These are phyloP conservation scores for Drosophila kanapiae DNA, from an alignment of 1,140 invertebrate species.

Conservation along the genomic window DNA sequence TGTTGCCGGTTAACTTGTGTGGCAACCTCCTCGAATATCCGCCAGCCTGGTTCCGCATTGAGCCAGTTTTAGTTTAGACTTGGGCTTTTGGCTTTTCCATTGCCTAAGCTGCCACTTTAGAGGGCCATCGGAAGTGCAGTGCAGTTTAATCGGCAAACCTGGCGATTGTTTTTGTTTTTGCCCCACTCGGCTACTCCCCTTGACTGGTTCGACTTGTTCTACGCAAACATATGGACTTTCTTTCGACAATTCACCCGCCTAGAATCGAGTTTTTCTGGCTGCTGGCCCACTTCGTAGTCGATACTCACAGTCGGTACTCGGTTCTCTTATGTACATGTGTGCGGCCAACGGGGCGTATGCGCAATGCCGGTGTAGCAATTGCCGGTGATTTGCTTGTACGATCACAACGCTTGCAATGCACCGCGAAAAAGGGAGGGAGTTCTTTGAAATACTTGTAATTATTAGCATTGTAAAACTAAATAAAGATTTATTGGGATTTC, in stretches of 20 bases:
- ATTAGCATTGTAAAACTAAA: background rate
- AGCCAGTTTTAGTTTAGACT: background rate
- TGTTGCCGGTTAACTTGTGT: constrained; percentile 26
- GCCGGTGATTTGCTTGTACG: constrained; percentile 20
- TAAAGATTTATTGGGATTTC: no score
- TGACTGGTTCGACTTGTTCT: constrained; percentile 73
- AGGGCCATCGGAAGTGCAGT: constrained; percentile 35
- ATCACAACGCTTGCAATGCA: constrained; percentile 42
- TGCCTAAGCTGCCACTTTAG: background rate
- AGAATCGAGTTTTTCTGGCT: constrained; percentile 37
- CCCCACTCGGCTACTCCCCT: background rate
- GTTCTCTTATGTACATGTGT: background rate
- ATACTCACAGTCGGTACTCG: background rate
- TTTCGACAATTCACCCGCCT: constrained; percentile 38
- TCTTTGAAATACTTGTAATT: background rate
- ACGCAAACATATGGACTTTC: constrained; percentile 26
- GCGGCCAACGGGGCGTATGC: constrained; percentile 58
- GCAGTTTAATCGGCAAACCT: constrained; percentile 32
- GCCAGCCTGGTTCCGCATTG: constrained; percentile 29
- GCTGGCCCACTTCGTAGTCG: constrained; percentile 54
- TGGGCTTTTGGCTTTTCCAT: constrained; percentile 2
- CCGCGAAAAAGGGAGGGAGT: background rate
- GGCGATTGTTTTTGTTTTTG: constrained; percentile 16
- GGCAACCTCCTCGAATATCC: constrained; percentile 32
- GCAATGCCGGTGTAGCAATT: constrained; percentile 50